phyloP scores from a whole-genome alignment of 2,113 vertebrate genomes.

The Onychorhynchus coronatus region DNA sequence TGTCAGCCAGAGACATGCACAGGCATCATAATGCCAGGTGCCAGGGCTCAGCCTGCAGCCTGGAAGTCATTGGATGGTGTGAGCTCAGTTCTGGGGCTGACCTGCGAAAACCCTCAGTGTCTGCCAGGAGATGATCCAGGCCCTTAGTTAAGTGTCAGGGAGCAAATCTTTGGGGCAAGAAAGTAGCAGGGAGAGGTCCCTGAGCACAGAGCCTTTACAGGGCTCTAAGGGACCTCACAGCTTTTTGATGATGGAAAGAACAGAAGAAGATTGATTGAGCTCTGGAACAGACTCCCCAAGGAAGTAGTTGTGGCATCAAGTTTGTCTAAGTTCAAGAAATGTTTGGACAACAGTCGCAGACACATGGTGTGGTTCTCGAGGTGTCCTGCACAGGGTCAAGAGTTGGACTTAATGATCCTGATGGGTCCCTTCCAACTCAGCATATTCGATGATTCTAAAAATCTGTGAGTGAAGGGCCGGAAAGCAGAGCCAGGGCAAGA shows the following conservation, averaged over 20 bases:
- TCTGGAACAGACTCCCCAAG: not conserved
- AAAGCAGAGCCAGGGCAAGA: not conserved
- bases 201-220: not conserved
- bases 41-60: not conserved
- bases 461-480: not conserved
- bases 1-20: fast-evolving
- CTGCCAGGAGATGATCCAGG: not conserved
- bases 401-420: not conserved
- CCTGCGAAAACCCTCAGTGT: not conserved
- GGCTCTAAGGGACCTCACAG: not conserved
- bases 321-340: not conserved
- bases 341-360: not conserved
- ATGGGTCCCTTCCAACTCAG: not conserved
- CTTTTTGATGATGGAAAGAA: not conserved
- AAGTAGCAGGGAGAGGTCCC: not conserved
- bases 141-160: not conserved
- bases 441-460: not conserved
- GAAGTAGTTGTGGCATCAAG: not conserved
- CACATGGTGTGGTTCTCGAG: not conserved
- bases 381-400: not conserved
- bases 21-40: no score
- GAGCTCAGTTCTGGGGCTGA: not conserved
- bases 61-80: no score
- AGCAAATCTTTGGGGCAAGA: fast-evolving
- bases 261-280: not conserved